Evolutionary conservation across 2,888 invertebrate genomes (phyloP), one percentile per base, ranked within the genome.

Genomic region (Brassicogethes aeneus): DNA sequence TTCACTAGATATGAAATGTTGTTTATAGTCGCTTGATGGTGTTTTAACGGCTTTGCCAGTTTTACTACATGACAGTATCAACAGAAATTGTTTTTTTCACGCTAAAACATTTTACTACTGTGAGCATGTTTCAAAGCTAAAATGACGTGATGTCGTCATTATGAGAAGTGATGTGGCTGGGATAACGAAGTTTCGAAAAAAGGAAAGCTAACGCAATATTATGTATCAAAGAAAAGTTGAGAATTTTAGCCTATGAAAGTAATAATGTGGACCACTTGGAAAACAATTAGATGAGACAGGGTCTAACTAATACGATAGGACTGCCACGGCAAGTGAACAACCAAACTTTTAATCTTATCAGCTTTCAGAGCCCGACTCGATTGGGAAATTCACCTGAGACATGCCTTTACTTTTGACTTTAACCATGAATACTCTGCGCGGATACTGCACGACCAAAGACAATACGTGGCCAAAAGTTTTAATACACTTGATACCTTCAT

Each of bases 291-390:
- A 51, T 51, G 51, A 51, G 42, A 42, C 39, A 43, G 44, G 43
- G 48, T 48, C 46, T 50, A 43, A 39, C 47, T 52, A 52, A 52
- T 54, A 50, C 48, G 49, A 52, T 51, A 37, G 46, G 46, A 49
- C 50, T 46, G 45, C 47, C 48, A 45, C 44, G 46, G 48, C 44
- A 50, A 52, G 45, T 50, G 54, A 52, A 53, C 51, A 47, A 43
- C 47, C 43, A 48, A 44, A 48, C 44, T 44, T 45, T 45, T 45
- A 46, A 45, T 46, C 48, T 45, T 43, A 45, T 45, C 45, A 45
- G 45, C 43, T 45, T 45, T 45, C 45, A 42, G 23, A 45, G 45
- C 40, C 42, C 17, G 42, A 40, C 45, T 33, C 43, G 42, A 45
- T 45, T 40, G 40, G 42, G 36, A 31, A 37, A 45, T 40, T 45